phyloP scores from a whole-genome alignment of 2,797 vertebrate species.

The Vultur gryphus region DNA sequence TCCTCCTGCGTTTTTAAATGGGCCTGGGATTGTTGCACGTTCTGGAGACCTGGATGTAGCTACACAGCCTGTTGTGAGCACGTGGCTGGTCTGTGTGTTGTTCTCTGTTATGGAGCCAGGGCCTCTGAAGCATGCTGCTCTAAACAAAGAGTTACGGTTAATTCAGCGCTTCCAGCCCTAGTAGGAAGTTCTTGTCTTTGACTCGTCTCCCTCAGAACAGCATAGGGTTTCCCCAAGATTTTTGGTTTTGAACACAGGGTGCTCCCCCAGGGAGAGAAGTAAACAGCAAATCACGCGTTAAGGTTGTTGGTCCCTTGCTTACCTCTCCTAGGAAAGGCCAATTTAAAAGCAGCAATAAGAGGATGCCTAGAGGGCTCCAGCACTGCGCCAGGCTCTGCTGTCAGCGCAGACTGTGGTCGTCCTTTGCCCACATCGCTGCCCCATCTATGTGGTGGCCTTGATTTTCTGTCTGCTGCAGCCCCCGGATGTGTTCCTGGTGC shows the following conservation, averaged over 20 bases:
- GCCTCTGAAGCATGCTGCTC: neutral
- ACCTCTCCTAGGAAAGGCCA: neutral
- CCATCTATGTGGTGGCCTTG: accelerated
- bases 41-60: neutral
- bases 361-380: neutral
- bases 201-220: neutral
- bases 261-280: neutral
- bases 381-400: neutral
- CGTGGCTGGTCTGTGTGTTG: neutral
- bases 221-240: neutral
- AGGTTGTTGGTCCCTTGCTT: neutral
- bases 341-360: neutral
- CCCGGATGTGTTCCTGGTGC: neutral
- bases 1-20: neutral
- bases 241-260: neutral
- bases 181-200: neutral
- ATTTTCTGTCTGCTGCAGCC: neutral
- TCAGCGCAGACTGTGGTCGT: neutral
- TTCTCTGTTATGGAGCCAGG: neutral
- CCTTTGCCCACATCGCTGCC: neutral
- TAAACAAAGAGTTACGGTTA: neutral
- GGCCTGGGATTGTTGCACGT: neutral
- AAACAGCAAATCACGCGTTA: neutral
- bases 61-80: neutral
- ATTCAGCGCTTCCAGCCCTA: neutral